Conservation (phyloP, 1,140 invertebrate genomes). For the Drosophila guanche region DNA sequence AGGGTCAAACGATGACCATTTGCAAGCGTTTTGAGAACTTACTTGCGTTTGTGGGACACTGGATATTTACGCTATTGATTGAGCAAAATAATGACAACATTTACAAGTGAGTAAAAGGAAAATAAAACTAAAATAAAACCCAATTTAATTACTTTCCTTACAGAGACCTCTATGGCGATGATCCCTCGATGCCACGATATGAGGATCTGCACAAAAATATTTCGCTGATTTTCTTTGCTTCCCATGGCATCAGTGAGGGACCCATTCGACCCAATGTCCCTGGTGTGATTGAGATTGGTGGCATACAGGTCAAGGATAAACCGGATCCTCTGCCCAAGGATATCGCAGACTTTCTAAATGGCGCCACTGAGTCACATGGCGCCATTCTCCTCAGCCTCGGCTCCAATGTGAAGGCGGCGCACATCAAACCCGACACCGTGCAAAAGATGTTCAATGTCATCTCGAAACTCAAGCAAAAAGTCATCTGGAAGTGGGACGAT, state of each 20-base stretch:
- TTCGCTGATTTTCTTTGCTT: constrained; percentile 57
- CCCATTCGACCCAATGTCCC: constrained; percentile 77
- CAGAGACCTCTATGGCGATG: constrained; percentile 48
- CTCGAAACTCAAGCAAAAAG: constrained; percentile 76
- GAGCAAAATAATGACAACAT: constrained; percentile 25
- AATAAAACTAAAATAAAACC: fast-evolving
- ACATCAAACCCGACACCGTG: constrained; percentile 81
- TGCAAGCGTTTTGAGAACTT: constrained; percentile 36
- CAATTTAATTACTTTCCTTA: background rate
- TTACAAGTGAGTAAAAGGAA: constrained; percentile 36
- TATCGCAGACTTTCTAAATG: constrained; percentile 46
- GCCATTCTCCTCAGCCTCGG: constrained; percentile 86
- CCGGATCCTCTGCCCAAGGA: constrained; percentile 65
- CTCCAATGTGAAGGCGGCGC: constrained; percentile 83
- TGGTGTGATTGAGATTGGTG: constrained; percentile 80
- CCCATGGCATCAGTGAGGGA: constrained; percentile 53
- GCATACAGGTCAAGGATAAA: constrained; percentile 78
- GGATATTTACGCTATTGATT: constrained; percentile 13
- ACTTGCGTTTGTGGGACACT: background rate
- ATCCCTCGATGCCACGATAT: constrained; percentile 35
- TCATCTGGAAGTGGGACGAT: constrained; percentile 85
- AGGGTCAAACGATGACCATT: constrained; percentile 27
- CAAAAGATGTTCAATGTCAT: constrained; percentile 84
- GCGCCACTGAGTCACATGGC: constrained; percentile 37
- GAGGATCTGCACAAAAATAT: constrained; percentile 59